phyloP scores from a whole-genome alignment of 1,140 invertebrate genomes.

The Drosophila ambigua region DNA sequence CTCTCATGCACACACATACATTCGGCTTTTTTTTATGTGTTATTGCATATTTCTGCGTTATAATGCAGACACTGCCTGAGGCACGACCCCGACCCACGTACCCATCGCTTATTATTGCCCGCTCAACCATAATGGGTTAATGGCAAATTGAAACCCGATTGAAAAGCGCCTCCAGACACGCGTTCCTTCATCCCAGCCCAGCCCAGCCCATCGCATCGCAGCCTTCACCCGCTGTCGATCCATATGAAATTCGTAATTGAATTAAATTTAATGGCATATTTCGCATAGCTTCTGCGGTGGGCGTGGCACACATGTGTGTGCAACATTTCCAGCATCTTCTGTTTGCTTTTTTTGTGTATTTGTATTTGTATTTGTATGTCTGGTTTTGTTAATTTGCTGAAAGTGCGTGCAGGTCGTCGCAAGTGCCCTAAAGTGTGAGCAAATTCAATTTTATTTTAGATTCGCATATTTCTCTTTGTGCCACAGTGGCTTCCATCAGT shows the following conservation, averaged over 20 bases:
- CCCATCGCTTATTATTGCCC: slow-evolving; percentile 67
- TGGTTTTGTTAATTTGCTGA: slow-evolving; percentile 65
- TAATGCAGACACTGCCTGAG: slow-evolving; percentile 35
- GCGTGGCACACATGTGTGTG: slow-evolving; percentile 43
- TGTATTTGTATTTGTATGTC: slow-evolving; percentile 12
- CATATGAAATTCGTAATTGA: slow-evolving; percentile 79
- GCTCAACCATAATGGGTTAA: slow-evolving; percentile 79
- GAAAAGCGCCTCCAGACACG: slow-evolving; percentile 48
- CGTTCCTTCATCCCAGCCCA: slow-evolving; percentile 9
- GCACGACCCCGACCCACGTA: background rate
- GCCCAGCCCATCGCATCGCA: too few species aligned
- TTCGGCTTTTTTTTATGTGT: slow-evolving; percentile 63
- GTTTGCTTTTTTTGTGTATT: background rate
- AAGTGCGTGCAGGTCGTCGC: slow-evolving; percentile 50
- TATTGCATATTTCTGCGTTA: slow-evolving; percentile 73
- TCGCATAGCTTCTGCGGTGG: slow-evolving; percentile 51
- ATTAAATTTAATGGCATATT: slow-evolving; percentile 82
- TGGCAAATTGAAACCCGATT: slow-evolving; percentile 78
- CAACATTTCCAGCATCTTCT: slow-evolving; percentile 24
- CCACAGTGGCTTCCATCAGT: too few species aligned
- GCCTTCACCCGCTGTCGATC: background rate
- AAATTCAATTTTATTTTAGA: slow-evolving; percentile 69
- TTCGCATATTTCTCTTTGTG: slow-evolving; percentile 44
- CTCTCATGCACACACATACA: too few species aligned
- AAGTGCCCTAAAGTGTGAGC: slow-evolving; percentile 62